Percentiles rank a stretch among this genome's conserved stretches.
Evolutionary conservation across 2,797 vertebrate species (phyloP).

Genomic region (Siniperca undulata): DNA sequence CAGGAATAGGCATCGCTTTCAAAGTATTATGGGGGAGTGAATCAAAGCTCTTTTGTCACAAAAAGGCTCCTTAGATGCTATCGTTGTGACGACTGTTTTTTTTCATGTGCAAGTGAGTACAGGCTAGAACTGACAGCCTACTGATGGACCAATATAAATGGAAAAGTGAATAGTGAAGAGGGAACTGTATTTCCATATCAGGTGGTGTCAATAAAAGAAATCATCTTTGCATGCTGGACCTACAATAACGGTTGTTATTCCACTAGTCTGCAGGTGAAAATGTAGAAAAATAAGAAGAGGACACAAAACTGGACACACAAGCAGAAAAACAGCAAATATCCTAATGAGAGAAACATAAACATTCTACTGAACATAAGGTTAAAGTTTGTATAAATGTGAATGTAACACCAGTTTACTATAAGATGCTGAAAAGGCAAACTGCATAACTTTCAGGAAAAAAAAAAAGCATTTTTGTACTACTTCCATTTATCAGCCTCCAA

Average conservation of each 20-base stretch:
- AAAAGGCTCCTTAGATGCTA: slow-evolving; percentile 66
- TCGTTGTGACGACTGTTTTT: slow-evolving; percentile 39
- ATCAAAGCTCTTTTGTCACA: slow-evolving; percentile 72
- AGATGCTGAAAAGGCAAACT: not conserved
- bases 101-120: slow-evolving; percentile 41
- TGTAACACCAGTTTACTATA: not conserved
- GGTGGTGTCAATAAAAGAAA: slow-evolving; percentile 21
- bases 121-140: slow-evolving; percentile 55
- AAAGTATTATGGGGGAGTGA: slow-evolving; percentile 69
- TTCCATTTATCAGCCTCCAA: not conserved
- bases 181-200: slow-evolving; percentile 45
- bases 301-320: not conserved
- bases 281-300: not conserved
- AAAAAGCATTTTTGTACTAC: not conserved
- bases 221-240: not conserved
- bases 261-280: slow-evolving; percentile 5
- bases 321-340: not conserved
- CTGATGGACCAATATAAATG: slow-evolving; percentile 56
- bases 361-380: not conserved
- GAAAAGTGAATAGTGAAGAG: slow-evolving; percentile 34
- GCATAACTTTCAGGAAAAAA: not conserved
- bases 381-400: not conserved
- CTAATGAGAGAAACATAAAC: not conserved
- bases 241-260: not conserved
- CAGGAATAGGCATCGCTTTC: slow-evolving; percentile 77